Base-by-base conservation (phyloP, 2,797 vertebrate species). In the Paguma larvata region DNA sequence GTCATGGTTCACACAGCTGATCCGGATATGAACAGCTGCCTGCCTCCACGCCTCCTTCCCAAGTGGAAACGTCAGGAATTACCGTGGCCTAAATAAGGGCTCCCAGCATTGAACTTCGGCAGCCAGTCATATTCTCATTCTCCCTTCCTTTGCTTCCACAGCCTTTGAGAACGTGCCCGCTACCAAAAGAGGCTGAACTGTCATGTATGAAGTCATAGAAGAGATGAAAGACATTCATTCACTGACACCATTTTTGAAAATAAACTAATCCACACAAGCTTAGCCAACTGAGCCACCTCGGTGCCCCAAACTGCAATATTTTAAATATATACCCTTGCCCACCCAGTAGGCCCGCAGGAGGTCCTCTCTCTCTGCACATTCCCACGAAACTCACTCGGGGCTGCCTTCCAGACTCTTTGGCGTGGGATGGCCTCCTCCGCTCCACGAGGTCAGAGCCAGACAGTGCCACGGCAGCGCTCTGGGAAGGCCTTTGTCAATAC, bases 321-420 rank as follows among this genome's bases (percentile, higher is more conserved):
- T 82, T 86, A 82, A 56, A 77, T 38, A 18, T 19, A 92, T 79
- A 59, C 1, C 7, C 19, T 48, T 4, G 2, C 68, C n/a, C 19
- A 82, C 11, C 11, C 11, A 32, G 44, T 14, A 6, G 23, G 27
- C 48, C 44, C 18, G 2, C 15, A 18, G 1, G 16, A 59, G 46
- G 12, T 41, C 48, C 62, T 72, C 3, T 7, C 8, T 19, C 67
- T 56, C 25, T 0, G 1, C 4, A 8, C 21, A 6, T 19, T 89
- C 32, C 44, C 2, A 19, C 13, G 25, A 30, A 59, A 7, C 2
- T 18, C 15, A 25, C 14, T 15, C 6, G 8, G 21, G 18, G n/a
- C 15, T 44, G 62, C 32, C 25, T 79, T 32, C 53, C 0, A 1
- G 3, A 1, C 4, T 21, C 38, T 14, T 27, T 10, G 1, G 11